phyloP scores from a whole-genome alignment of 2,888 invertebrate genomes.

The Agrotis ipsilon region DNA sequence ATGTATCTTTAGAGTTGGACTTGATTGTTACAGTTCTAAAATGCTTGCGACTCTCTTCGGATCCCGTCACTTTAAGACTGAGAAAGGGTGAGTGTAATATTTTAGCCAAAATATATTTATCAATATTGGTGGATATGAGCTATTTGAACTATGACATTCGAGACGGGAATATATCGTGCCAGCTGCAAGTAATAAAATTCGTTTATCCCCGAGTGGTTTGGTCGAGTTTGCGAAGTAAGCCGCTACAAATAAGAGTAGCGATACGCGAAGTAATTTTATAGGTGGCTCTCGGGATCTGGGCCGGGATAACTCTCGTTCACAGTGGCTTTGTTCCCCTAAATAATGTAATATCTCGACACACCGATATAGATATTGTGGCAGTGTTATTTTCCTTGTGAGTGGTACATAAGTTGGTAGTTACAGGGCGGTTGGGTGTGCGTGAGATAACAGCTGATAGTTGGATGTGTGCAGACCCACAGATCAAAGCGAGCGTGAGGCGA shows the following conservation, averaged over 20 bases:
- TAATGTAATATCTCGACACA: constrained; percentile 72
- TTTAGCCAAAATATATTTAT: constrained; percentile 63
- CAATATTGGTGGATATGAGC: constrained; percentile 53
- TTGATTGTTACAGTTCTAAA: constrained; percentile 95
- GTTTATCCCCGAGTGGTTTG: constrained; percentile 80
- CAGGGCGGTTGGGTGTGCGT: constrained; percentile 57
- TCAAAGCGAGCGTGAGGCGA: constrained; percentile 95
- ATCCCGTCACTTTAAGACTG: constrained; percentile 97
- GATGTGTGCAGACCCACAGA: constrained; percentile 94
- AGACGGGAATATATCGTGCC: constrained; percentile 65
- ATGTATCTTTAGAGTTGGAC: constrained; percentile 37
- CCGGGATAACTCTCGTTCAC: constrained; percentile 76
- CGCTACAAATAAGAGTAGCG: constrained; percentile 81
- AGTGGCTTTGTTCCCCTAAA: constrained; percentile 79
- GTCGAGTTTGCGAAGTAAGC: constrained; percentile 80
- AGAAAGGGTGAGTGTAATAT: constrained; percentile 94
- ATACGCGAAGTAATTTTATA: constrained; percentile 82
- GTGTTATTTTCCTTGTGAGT: constrained; percentile 42
- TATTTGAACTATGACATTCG: constrained; percentile 74
- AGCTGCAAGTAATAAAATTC: constrained; percentile 82
- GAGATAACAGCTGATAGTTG: constrained; percentile 60
- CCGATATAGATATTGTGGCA: constrained; percentile 40
- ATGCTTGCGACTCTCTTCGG: constrained; percentile 97
- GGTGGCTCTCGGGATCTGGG: constrained; percentile 81
- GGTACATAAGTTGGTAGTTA: constrained; percentile 50